Evolutionary conservation across 2,888 invertebrate species (phyloP).

Genomic region (Macroteleia sp.): DNA sequence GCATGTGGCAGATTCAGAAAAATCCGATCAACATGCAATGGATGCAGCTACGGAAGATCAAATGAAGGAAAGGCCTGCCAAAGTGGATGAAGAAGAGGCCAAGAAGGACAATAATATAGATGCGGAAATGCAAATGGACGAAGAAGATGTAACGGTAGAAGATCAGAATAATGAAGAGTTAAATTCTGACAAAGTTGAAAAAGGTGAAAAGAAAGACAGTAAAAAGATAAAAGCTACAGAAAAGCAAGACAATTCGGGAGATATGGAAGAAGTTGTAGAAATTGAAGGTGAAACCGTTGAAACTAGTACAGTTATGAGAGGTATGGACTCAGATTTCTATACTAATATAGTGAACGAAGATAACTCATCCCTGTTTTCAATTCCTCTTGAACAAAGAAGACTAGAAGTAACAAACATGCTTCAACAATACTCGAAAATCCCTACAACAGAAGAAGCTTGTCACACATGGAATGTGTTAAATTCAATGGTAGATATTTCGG

Average conservation of each 20-base stretch:
- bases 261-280: conserved; percentile 83
- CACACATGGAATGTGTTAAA: conserved; percentile 87
- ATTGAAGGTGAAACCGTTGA: conserved; percentile 90
- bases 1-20: conserved; percentile 92
- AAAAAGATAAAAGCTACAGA: conserved; percentile 4
- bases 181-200: conserved; percentile 85
- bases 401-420: conserved; percentile 76
- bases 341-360: conserved; percentile 84
- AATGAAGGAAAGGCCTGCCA: conserved; percentile 88
- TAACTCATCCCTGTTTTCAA: conserved; percentile 1
- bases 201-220: conserved; percentile 82
- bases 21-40: conserved; percentile 89
- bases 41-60: conserved; percentile 94
- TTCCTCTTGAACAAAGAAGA: conserved; percentile 68
- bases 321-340: conserved; percentile 90
- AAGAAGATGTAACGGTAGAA: conserved; percentile 85
- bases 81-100: conserved; percentile 85
- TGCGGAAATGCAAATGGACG: conserved; percentile 75
- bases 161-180: conserved; percentile 83
- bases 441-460: conserved; percentile 84
- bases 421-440: conserved; percentile 76
- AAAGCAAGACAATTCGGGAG: background rate
- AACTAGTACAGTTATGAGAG: conserved; percentile 88
- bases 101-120: conserved; percentile 73
- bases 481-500: conserved; percentile 86